Conservation (phyloP, 2,797 vertebrate species). For the Heliangelus exortis region DNA sequence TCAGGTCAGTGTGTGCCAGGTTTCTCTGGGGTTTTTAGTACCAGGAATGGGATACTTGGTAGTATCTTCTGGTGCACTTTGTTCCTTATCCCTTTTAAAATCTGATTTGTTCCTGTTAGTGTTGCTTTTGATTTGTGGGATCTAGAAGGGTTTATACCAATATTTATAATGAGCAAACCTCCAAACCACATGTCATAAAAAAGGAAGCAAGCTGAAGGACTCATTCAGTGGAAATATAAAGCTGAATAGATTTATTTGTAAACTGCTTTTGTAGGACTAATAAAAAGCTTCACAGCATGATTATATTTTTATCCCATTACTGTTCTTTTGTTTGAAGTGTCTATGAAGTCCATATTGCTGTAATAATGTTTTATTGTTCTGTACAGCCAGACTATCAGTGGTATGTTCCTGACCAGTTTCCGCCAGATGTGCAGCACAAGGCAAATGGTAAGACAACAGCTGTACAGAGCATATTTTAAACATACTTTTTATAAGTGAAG, state of each 20-base stretch:
- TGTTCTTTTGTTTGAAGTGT: constrained; percentile 72
- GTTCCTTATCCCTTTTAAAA: constrained; percentile 31
- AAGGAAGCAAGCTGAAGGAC: not conserved
- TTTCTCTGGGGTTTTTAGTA: not conserved
- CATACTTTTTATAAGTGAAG: constrained; percentile 43
- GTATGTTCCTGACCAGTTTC: constrained; percentile 76
- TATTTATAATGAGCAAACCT: constrained; percentile 44
- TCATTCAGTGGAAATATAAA: constrained; percentile 10
- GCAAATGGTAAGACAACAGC: constrained; percentile 78
- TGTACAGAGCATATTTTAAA: constrained; percentile 64
- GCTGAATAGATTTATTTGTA: not conserved
- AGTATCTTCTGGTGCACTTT: not conserved
- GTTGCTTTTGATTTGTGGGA: constrained; percentile 42
- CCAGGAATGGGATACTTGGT: not conserved
- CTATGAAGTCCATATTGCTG: constrained; percentile 73
- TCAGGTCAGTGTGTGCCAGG: not conserved
- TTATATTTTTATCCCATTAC: constrained; percentile 62
- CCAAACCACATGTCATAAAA: constrained; percentile 27
- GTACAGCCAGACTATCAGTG: constrained; percentile 78
- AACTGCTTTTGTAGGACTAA: constrained; percentile 40
- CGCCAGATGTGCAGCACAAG: constrained; percentile 78
- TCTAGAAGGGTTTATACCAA: constrained; percentile 26
- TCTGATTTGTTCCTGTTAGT: constrained; percentile 28
- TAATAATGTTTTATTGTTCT: constrained; percentile 78
- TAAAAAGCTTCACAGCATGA: constrained; percentile 51